Evolutionary conservation across 2,113 vertebrate species (phyloP), one percentile per base, ranked within the genome.

Genomic region (Dromas ardeola): DNA sequence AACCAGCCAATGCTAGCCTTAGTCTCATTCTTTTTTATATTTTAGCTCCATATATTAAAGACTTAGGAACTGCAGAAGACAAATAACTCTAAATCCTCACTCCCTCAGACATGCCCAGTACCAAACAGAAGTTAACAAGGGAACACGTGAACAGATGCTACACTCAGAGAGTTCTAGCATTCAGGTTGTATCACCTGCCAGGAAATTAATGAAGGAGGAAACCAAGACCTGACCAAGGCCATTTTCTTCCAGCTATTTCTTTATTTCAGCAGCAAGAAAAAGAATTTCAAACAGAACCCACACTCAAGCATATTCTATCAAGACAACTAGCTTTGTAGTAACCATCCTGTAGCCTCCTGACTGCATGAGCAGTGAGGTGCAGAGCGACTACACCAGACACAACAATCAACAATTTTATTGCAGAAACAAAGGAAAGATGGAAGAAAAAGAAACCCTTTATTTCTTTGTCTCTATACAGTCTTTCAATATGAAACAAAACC

Each of bases 381-480:
- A 79, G 62, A 90, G 76, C 1, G 0, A 63, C 17, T 38, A 27
- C 7, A 19, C 3, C 0, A 0, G n/a, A 55, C 14, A 26, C n/a
- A 72, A 30, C 4, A 63, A 65, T 20, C 27, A 34, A 17, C 21
- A 30, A 2, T 40, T 36, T 32, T 10, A 21, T 4, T 42, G 45
- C 11, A 29, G 45, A 78, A 86, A 81, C 34, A 59, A 85, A 43
- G 13, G 22, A n/a, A 65, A 69, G 9, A 63, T 38, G 16, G 42
- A 84, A 34, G 16, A 62, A 83, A 47, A 49, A 71, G 3, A 55
- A 53, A 29, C 34, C 17, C 8, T 53, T 42, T 23, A 5, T 84
- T 74, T 53, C 15, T 84, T 70, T 81, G 38, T 23, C 40, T 66
- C 32, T 73, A 8, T 49, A 65, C 6, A 66, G n/a, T 34, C 34